A percentile compares a stretch with the other conserved stretches of the same genome.
These are phyloP conservation scores for Entosphenus tridentatus DNA, from an alignment of 2,113 vertebrate species.

Conservation along the genomic window DNA sequence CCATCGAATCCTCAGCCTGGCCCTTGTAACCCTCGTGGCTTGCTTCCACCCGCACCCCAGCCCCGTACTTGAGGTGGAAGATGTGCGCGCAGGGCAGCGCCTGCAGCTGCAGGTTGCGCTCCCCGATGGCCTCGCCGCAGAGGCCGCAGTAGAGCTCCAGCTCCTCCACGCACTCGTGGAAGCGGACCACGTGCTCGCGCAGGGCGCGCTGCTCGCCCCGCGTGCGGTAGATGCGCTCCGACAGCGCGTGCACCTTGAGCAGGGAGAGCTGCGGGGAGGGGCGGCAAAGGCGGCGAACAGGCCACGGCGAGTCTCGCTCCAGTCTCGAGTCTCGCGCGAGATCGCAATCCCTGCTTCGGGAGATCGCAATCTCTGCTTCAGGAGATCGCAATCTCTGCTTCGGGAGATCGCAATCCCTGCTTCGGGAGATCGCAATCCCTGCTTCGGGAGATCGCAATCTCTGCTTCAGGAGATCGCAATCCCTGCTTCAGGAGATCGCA, in stretches of 20 bases:
- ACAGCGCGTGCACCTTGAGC: slow-evolving; percentile 66
- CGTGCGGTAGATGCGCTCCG: slow-evolving; percentile 51
- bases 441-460: no score
- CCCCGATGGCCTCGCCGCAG: slow-evolving; percentile 90
- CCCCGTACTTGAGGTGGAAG: slow-evolving; percentile 67
- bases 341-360: no score
- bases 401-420: no score
- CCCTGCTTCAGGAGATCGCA: no score
- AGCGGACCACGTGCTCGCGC: slow-evolving; percentile 69
- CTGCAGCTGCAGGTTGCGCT: slow-evolving; percentile 82
- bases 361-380: no score
- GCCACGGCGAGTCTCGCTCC: background rate
- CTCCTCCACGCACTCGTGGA: slow-evolving; percentile 91
- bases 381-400: no score
- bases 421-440: no score
- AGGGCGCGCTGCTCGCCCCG: slow-evolving; percentile 50
- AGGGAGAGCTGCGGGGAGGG: slow-evolving; percentile 35
- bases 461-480: no score
- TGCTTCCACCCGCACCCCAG: background rate
- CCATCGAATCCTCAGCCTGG: background rate
- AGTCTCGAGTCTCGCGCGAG: background rate
- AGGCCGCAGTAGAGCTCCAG: slow-evolving; percentile 93
- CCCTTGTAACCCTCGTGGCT: background rate
- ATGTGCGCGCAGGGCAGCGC: slow-evolving; percentile 87
- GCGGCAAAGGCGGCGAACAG: background rate